Evolutionary conservation across 2,797 vertebrate species (phyloP).

Genomic region (Cephalopachus bancanus): DNA sequence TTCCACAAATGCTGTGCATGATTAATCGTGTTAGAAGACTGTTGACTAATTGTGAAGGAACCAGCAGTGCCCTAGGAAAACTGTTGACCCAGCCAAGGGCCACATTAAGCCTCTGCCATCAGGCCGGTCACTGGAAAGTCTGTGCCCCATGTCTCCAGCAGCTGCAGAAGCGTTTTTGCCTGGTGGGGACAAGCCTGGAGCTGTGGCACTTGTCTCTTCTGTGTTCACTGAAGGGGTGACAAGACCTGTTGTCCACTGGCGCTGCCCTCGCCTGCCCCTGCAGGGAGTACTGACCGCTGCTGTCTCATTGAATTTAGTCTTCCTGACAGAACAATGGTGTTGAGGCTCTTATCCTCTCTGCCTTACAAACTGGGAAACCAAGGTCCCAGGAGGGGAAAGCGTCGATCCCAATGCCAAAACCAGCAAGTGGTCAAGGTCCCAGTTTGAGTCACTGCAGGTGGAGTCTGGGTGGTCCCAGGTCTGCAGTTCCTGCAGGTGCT

Average conservation of each 20-base stretch:
- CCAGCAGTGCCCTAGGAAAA: constrained; percentile 34
- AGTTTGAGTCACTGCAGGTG: background rate
- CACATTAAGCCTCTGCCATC: background rate
- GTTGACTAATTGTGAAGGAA: constrained; percentile 56
- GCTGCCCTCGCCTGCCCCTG: background rate
- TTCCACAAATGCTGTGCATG: constrained; percentile 47
- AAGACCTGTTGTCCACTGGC: background rate
- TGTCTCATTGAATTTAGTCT: background rate
- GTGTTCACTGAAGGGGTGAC: background rate
- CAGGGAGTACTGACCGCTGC: background rate
- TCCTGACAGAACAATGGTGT: fast-evolving
- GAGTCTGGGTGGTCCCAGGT: too few relatives aligned
- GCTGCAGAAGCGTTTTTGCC: background rate
- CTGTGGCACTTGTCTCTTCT: fast-evolving
- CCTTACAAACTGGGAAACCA: background rate
- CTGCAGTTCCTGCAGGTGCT: background rate
- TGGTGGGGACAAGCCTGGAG: fast-evolving
- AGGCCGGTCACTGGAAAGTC: background rate
- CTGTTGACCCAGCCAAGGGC: constrained; percentile 37
- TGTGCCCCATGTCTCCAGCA: background rate
- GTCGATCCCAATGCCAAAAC: background rate
- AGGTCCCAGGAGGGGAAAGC: background rate
- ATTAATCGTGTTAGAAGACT: constrained; percentile 54
- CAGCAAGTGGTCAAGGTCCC: background rate
- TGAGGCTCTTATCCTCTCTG: background rate